Percentiles rank a stretch among this genome's conserved stretches.
Conservation (phyloP, 92 coral and sea anemone species). For the Actinostola sp. region DNA sequence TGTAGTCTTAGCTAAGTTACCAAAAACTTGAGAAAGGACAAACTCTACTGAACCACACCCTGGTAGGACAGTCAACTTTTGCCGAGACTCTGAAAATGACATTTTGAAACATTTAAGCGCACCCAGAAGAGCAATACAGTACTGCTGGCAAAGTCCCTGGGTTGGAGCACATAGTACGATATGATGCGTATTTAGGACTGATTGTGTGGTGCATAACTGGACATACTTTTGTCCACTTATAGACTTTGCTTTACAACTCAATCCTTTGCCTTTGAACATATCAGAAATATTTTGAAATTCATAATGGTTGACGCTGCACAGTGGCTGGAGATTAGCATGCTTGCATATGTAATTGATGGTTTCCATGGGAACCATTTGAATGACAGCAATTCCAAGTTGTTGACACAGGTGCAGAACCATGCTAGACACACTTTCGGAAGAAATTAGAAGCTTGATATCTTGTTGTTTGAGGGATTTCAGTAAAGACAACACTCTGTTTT, state of each 20-base stretch:
- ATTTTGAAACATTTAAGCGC: conserved; percentile 70
- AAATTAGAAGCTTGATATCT: conserved; percentile 64
- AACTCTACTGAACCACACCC: conserved; percentile 84
- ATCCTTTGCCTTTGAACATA: conserved; percentile 61
- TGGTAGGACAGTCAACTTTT: conserved; percentile 41
- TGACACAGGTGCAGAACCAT: conserved; percentile 77
- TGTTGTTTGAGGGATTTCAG: conserved; percentile 51
- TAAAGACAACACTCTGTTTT: conserved; percentile 29
- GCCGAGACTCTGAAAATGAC: conserved; percentile 57
- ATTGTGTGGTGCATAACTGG: conserved; percentile 31
- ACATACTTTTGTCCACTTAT: conserved; percentile 63
- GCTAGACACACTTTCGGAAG: conserved; percentile 66
- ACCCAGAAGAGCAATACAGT: conserved; percentile 66
- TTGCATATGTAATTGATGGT: conserved; percentile 61
- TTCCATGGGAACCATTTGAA: conserved; percentile 81
- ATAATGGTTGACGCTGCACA: conserved; percentile 29
- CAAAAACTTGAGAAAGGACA: conserved; percentile 57
- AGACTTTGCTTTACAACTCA: conserved; percentile 47
- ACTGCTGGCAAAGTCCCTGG: conserved; percentile 75
- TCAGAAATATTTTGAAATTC: conserved; percentile 30
- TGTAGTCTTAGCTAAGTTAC: conserved; percentile 19
- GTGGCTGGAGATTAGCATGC: conserved; percentile 57
- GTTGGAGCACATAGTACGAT: conserved; percentile 82
- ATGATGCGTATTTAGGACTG: conserved; percentile 17
- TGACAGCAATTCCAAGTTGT: conserved; percentile 76